Base-by-base conservation (phyloP, 2,888 invertebrate genomes). In the Epistrophe eligans region DNA sequence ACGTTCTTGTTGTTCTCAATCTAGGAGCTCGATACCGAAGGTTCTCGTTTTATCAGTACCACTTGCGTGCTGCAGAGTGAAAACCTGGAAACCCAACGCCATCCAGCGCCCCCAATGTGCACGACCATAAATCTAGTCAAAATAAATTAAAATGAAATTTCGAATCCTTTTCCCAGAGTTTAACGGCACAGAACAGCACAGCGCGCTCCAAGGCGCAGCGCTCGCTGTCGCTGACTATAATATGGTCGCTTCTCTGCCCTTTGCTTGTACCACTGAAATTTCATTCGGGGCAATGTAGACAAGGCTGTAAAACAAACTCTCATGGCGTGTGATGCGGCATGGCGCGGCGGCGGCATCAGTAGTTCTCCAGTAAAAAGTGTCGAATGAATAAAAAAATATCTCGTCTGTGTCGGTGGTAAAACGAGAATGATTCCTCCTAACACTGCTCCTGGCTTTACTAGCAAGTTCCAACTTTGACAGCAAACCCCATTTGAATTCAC, bases 111-210 rank as follows among this genome's bases (percentile, higher is more conserved):
- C 62, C 43, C 73, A 79, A 74, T 74, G 83, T 79, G 79, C 77
- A 66, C 77, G 83, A 76, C 79, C 79, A 87, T 87, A 87, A 87
- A 87, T 87, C 87, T 87, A 83, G 87, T 87, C 83, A 83, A 87
- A 87, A 87, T 87, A 87, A 87, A 87, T 87, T 87, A 87, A 87
- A 87, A 81, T 79, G 85, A 85, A 77, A 81, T 81, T 85, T 85
- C 71, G 50, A 81, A 85, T 85, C 81, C 81, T 85, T 85, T 85
- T 85, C 13, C 77, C 50, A 40, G 40, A 70, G 73, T 73, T 81
- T 74, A 71, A 81, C 40, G 58, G 55, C 35, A 57, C 43, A 57
- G 60, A 24, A 0, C 35, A 35, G 35, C 38, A 24, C n/a, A 15
- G 40, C 11, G 40, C 38, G 48, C 55, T 45, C 15, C 24, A 43